Evolutionary conservation across 2,113 vertebrate genomes (phyloP).

Genomic region (Speoplatyrhinus poulsoni): DNA sequence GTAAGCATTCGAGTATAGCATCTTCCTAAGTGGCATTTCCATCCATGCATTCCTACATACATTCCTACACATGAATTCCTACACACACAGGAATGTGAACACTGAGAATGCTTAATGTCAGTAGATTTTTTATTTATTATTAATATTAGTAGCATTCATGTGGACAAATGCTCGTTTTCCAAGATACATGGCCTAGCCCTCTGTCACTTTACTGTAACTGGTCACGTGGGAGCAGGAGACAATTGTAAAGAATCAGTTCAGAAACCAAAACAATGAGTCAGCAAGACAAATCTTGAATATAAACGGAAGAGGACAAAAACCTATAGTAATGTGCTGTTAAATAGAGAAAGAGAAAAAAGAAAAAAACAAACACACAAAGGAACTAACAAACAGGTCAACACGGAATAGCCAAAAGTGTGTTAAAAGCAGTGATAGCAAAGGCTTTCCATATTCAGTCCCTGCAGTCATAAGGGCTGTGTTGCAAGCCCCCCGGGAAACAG

Average conservation of each 20-base stretch:
- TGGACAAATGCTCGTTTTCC: no score
- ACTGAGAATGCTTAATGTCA: background rate
- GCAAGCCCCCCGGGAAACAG: constrained; percentile 22
- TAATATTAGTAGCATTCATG: background rate
- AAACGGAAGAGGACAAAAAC: no score
- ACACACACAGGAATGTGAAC: background rate
- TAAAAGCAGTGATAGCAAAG: background rate
- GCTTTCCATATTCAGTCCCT: constrained; percentile 29
- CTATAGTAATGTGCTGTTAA: no score
- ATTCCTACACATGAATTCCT: no score
- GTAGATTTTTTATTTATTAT: background rate
- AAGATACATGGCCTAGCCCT: background rate
- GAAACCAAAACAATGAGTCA: background rate
- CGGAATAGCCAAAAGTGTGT: no score
- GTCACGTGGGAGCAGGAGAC: background rate
- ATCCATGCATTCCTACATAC: no score
- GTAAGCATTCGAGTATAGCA: no score
- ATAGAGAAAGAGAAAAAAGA: background rate
- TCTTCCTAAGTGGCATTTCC: no score
- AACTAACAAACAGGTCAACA: no score
- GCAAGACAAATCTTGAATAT: background rate
- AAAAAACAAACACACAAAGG: background rate
- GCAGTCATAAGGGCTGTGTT: constrained; percentile 14
- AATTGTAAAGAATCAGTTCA: background rate
- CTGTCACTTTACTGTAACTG: no score